These are phyloP conservation scores for Marisa cornuarietis DNA, from an alignment of 1,140 invertebrate genomes.

Conservation along the genomic window DNA sequence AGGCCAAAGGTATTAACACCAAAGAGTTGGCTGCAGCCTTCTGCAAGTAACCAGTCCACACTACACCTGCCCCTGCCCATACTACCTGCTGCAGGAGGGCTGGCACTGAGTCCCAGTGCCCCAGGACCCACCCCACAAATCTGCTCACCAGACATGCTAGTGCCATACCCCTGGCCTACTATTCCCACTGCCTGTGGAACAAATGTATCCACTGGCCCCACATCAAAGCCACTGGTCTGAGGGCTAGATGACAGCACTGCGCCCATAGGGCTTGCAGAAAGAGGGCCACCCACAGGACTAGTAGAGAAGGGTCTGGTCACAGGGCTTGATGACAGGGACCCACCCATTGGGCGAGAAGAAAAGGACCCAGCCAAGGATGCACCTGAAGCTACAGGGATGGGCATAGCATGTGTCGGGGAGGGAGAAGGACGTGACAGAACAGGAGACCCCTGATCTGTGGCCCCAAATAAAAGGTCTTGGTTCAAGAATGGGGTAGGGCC, in stretches of 20 bases:
- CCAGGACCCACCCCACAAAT: background rate
- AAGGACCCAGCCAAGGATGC: background rate
- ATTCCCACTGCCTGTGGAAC: no score
- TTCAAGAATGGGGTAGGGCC: background rate
- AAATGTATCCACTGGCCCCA: background rate
- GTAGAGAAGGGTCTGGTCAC: background rate
- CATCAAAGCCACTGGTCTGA: background rate
- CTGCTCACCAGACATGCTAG: background rate
- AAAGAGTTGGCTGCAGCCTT: no score
- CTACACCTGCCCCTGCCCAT: background rate
- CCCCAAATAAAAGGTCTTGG: slow-evolving; percentile 7
- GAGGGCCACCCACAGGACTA: background rate
- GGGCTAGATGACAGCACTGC: slow-evolving; percentile 15
- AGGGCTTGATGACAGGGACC: slow-evolving; percentile 20
- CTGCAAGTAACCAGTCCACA: background rate
- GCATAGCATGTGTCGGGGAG: background rate
- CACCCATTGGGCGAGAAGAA: slow-evolving; percentile 5
- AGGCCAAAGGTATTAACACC: no score
- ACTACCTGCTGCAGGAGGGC: background rate
- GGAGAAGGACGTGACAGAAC: background rate
- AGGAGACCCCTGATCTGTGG: background rate
- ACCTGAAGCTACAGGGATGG: slow-evolving; percentile 25
- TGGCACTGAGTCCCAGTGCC: background rate
- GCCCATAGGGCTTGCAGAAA: slow-evolving; percentile 18
- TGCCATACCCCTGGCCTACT: no score